Evolutionary conservation across 2,888 invertebrate species (phyloP).

Genomic region (Troides helena): DNA sequence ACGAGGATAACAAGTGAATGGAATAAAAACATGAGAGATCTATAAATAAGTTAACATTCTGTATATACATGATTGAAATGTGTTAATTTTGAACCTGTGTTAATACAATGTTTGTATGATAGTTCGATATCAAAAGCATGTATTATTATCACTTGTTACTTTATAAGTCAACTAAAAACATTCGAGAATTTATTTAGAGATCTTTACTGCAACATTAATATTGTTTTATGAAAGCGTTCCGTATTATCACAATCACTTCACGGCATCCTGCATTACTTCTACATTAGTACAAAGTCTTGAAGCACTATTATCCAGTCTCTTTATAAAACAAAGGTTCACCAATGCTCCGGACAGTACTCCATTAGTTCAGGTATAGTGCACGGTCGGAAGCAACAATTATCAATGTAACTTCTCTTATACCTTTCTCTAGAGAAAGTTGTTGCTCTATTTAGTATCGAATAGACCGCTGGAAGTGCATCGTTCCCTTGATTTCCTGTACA

Average conservation of each 20-base stretch:
- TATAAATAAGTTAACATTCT: neutral
- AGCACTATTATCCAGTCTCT: conserved; percentile 12
- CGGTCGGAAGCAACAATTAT: conserved; percentile 59
- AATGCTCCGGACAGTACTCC: conserved; percentile 65
- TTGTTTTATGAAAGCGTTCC: neutral
- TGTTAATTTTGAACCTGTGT: neutral
- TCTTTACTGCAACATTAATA: neutral
- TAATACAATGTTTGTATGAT: neutral
- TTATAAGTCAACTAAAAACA: neutral
- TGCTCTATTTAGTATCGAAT: conserved; percentile 49
- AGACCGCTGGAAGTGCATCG: conserved; percentile 42
- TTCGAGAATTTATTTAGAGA: neutral
- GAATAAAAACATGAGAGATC: no score
- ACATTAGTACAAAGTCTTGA: conserved; percentile 7
- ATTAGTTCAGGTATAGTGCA: conserved; percentile 62
- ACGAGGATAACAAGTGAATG: neutral
- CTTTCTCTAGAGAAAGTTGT: conserved; percentile 48
- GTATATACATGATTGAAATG: neutral
- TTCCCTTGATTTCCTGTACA: conserved; percentile 51
- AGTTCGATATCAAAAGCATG: neutral
- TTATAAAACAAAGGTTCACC: conserved; percentile 46
- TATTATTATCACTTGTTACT: neutral
- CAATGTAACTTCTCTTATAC: conserved; percentile 52
- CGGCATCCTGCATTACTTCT: conserved; percentile 1
- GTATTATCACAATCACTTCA: neutral